Base-by-base conservation (phyloP, 2,113 vertebrate genomes). In the Pseudorasbora parva region DNA sequence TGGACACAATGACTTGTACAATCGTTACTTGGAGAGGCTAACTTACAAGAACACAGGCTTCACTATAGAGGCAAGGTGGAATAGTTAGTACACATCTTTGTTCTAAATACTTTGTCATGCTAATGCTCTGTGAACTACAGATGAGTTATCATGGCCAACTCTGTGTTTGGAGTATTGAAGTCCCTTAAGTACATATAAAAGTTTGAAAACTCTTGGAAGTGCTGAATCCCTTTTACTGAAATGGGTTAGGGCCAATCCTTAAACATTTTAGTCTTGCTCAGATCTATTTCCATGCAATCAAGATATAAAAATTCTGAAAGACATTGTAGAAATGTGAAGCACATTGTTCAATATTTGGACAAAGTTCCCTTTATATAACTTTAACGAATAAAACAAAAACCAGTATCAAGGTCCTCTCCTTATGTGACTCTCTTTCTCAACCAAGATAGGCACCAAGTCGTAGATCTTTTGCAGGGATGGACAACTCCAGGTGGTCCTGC, bases 221-320 rank as follows among this genome's bases (percentile, higher is more conserved):
- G 69, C 43, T 30, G 45, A 74, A 51, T 47, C 12, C 43, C 27
- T 23, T 74, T 27, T 27, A 74, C 71, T 9, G 23, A 74, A 25
- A 27, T 66, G 27, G 23, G 5, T 27, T 27, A 30, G 14, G 9
- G 23, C 62, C 62, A 66, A 33, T 66, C 5, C 27, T 23, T 9
- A 17, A 74, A 7, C 30, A 17, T 49, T 74, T 74, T 12, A 25
- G 15, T 51, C 43, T 74, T 74, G 23, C 23, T 51, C 15, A 9
- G 45, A 51, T 51, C 25, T 47, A 74, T 74, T 74, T 74, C 45
- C 45, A 47, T 51, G 72, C 25, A 74, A 74, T 74, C 72, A 51
- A 74, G 45, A 74, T 51, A 74, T 47, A 15, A 74, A 4, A 27
- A 51, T 30, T 51, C 6, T 30, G 2, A 41, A 37, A 30, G 19